Conservation (phyloP, 2,888 invertebrate species). For the Eupelmus urozonus region DNA sequence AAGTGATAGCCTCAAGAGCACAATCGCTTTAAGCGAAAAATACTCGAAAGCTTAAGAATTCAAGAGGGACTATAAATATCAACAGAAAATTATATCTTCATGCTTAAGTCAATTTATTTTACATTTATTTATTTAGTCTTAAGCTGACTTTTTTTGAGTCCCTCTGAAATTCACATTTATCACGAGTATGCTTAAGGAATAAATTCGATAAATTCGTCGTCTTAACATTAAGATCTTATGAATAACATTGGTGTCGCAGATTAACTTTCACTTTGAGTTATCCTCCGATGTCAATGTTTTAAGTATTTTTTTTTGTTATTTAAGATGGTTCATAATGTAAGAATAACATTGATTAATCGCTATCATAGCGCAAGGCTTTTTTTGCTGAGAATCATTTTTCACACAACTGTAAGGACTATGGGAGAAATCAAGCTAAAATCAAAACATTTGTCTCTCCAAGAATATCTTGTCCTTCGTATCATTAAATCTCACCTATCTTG, state of each 20-base stretch:
- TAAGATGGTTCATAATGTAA: slow-evolving; percentile 49
- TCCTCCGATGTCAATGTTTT: slow-evolving; percentile 47
- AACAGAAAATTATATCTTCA: slow-evolving; percentile 53
- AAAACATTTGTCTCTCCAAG: slow-evolving; percentile 64
- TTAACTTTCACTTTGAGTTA: slow-evolving; percentile 53
- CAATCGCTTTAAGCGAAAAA: slow-evolving; percentile 53
- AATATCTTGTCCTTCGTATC: slow-evolving; percentile 44
- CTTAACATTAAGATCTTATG: slow-evolving; percentile 52
- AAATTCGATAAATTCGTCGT: slow-evolving; percentile 55
- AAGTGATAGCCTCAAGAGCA: slow-evolving; percentile 52
- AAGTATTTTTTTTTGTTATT: slow-evolving; percentile 32
- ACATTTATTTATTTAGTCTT: slow-evolving; percentile 59
- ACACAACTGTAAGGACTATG: slow-evolving; percentile 64
- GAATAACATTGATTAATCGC: slow-evolving; percentile 55
- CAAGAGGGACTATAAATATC: slow-evolving; percentile 53
- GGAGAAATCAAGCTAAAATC: slow-evolving; percentile 64
- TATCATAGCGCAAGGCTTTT: slow-evolving; percentile 47
- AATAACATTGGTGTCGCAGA: slow-evolving; percentile 52
- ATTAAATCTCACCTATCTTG: slow-evolving; percentile 82
- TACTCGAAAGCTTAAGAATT: slow-evolving; percentile 54
- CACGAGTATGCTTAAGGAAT: slow-evolving; percentile 57
- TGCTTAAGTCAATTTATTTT: slow-evolving; percentile 54
- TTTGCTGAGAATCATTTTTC: slow-evolving; percentile 55
- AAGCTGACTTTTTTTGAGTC: slow-evolving; percentile 53
- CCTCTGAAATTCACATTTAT: slow-evolving; percentile 58